phyloP scores from a whole-genome alignment of 2,113 vertebrate genomes.

The Rutilus rutilus region DNA sequence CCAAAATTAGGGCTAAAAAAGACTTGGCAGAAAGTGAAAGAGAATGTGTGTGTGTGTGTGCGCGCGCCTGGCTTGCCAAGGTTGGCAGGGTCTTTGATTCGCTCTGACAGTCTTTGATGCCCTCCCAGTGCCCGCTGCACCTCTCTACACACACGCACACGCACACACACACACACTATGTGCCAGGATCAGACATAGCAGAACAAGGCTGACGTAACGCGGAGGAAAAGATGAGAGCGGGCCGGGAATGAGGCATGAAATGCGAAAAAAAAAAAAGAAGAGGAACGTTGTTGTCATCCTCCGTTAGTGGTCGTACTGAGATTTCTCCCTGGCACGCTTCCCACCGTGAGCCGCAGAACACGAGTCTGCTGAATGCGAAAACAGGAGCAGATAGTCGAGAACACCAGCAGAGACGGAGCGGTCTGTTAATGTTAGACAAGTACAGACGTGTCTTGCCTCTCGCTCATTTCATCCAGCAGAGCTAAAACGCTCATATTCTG shows the following conservation, averaged over 20 bases:
- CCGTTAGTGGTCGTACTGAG: slow-evolving; percentile 50
- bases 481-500: not conserved
- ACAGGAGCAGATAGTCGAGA: slow-evolving; percentile 18
- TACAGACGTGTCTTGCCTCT: slow-evolving; percentile 16
- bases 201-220: slow-evolving; percentile 47
- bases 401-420: slow-evolving; percentile 9
- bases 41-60: not conserved
- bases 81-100: slow-evolving; percentile 51
- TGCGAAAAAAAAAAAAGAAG: slow-evolving; percentile 42
- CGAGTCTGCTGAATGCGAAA: slow-evolving; percentile 32
- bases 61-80: not conserved
- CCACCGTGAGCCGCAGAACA: slow-evolving; percentile 13
- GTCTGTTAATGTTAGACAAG: slow-evolving; percentile 22
- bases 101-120: slow-evolving; percentile 57
- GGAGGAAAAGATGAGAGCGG: slow-evolving; percentile 52
- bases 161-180: not conserved
- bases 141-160: slow-evolving; percentile 27
- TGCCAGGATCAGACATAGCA: slow-evolving; percentile 42
- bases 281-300: slow-evolving; percentile 51
- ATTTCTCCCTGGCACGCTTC: slow-evolving; percentile 34
- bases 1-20: slow-evolving; percentile 15
- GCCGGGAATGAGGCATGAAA: slow-evolving; percentile 49
- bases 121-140: slow-evolving; percentile 42
- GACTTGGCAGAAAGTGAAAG: slow-evolving; percentile 36
- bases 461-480: not conserved